These are phyloP conservation scores for Melanophora roralis DNA, from an alignment of 2,888 invertebrate genomes.

Conservation along the genomic window DNA sequence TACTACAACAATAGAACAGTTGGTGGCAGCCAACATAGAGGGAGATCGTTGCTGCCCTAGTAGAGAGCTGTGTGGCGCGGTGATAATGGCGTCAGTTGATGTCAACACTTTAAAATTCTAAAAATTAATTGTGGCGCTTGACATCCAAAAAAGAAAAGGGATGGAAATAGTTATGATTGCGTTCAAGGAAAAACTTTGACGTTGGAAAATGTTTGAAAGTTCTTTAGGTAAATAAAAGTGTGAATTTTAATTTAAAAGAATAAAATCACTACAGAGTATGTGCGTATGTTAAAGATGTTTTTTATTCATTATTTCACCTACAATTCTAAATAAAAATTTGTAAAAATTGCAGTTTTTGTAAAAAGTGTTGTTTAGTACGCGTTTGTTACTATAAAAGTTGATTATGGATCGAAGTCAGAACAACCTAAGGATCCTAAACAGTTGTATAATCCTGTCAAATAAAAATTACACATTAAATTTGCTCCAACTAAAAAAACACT, in stretches of 20 bases:
- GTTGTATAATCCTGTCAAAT: too few relatives aligned
- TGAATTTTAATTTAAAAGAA: not conserved
- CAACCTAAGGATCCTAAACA: too few relatives aligned
- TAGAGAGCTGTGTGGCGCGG: not conserved
- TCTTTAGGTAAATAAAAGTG: not conserved
- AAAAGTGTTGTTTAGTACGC: too few relatives aligned
- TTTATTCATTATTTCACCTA: too few relatives aligned
- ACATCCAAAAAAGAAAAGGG: constrained; percentile 4
- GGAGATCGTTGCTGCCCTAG: constrained; percentile 2
- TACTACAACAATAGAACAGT: constrained; percentile 18
- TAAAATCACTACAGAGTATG: not conserved
- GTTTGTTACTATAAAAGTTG: too few relatives aligned
- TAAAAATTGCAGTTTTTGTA: too few relatives aligned
- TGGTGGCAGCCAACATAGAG: constrained; percentile 9
- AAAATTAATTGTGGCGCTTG: constrained; percentile 42
- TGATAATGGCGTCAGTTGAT: constrained; percentile 50
- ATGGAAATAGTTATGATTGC: constrained; percentile 12
- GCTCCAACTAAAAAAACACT: too few relatives aligned
- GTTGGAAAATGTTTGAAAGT: too few relatives aligned
- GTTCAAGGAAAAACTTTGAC: constrained; percentile 8
- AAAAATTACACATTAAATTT: too few relatives aligned
- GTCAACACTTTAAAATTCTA: constrained; percentile 55
- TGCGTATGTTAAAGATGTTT: too few relatives aligned
- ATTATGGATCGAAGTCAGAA: too few relatives aligned
- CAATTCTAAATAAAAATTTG: too few relatives aligned